Percentiles rank a stretch among this genome's conserved stretches.
Conservation (phyloP, 2,797 vertebrate genomes). For the Enteromius thamalakanensis region DNA sequence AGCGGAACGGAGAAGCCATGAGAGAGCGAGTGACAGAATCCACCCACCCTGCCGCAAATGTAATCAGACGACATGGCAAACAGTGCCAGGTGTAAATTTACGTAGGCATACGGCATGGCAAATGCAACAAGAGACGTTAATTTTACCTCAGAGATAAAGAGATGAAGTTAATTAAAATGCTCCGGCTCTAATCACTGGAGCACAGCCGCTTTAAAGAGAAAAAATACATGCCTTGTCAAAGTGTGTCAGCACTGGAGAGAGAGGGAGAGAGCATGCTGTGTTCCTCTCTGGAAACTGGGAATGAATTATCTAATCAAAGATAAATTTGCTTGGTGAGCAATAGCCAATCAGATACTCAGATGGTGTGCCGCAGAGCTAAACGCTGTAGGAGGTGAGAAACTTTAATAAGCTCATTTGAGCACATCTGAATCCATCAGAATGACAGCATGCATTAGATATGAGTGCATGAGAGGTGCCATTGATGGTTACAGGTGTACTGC, state of each 20-base stretch:
- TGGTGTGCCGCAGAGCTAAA: conserved; percentile 36
- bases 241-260: conserved; percentile 38
- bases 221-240: conserved; percentile 53
- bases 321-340: conserved; percentile 56
- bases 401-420: conserved; percentile 59
- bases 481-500: conserved; percentile 38
- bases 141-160: conserved; percentile 54
- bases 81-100: conserved; percentile 50
- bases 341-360: conserved; percentile 57
- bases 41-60: conserved; percentile 25
- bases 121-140: conserved; percentile 51
- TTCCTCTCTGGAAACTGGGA: conserved; percentile 52
- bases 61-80: conserved; percentile 33
- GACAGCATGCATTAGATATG: conserved; percentile 46
- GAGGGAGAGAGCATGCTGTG: conserved; percentile 49
- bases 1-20: neutral
- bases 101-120: conserved; percentile 24
- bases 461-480: conserved; percentile 31
- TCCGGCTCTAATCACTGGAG: conserved; percentile 55
- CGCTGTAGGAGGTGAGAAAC: conserved; percentile 46
- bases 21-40: conserved; percentile 4
- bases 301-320: conserved; percentile 63
- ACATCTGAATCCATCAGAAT: conserved; percentile 50
- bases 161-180: conserved; percentile 60
- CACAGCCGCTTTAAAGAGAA: conserved; percentile 54